Conservation (phyloP, 2,113 vertebrate genomes). For the rabbit (Oryctolagus cuniculus) region DNA sequence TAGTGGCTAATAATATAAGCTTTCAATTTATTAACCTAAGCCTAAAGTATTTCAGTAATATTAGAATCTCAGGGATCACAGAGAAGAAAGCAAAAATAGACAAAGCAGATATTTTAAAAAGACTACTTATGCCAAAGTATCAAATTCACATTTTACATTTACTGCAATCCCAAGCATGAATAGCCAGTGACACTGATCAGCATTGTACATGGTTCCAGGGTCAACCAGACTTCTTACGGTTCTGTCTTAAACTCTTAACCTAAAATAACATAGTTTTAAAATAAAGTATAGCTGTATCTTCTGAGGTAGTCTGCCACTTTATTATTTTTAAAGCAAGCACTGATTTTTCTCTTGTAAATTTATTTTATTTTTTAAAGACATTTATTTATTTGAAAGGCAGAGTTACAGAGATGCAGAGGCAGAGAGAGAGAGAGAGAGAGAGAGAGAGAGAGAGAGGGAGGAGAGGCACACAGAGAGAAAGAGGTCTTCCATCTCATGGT, state of each 20-base stretch:
- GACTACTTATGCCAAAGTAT: background rate
- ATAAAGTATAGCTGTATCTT: background rate
- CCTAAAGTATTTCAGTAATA: background rate
- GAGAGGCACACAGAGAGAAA: too few relatives aligned
- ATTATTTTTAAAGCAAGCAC: background rate
- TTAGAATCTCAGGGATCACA: background rate
- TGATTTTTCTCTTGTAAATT: background rate
- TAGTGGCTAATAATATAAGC: slow-evolving; percentile 7
- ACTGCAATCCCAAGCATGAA: background rate
- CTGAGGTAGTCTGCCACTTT: background rate
- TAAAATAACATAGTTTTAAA: slow-evolving; percentile 32
- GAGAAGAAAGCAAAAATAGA: slow-evolving; percentile 1
- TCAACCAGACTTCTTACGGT: background rate
- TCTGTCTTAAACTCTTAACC: background rate
- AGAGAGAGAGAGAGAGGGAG: background rate
- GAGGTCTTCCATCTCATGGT: too few relatives aligned
- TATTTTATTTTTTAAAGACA: too few relatives aligned
- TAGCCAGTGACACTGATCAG: background rate
- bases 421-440: too few relatives aligned
- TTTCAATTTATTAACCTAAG: slow-evolving; percentile 42
- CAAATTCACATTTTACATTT: slow-evolving; percentile 33
- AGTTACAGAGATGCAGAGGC: too few relatives aligned
- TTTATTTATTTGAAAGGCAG: too few relatives aligned
- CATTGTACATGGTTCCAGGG: background rate
- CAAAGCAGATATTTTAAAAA: background rate